Percentiles rank a stretch among this genome's conserved stretches.
Evolutionary conservation across 30 jellyfish, hydroid and myxozoan species (phyloP).

Genomic region (Hydractinia echinata): DNA sequence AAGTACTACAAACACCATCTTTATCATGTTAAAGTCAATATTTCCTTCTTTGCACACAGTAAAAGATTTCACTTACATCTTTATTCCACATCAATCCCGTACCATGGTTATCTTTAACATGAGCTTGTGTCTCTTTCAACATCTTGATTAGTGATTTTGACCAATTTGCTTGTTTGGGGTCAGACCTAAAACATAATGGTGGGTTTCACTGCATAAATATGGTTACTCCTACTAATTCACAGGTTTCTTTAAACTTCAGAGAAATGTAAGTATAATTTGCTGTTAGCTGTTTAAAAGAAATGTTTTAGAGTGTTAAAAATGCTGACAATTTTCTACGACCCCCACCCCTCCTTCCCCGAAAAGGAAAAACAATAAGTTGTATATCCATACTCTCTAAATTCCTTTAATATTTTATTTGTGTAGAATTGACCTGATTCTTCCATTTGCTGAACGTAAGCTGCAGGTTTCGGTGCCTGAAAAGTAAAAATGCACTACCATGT

Average conservation of each 20-base stretch:
- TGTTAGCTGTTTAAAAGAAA: no score
- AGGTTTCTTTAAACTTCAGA: no score
- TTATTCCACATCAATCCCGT: constrained; percentile 88
- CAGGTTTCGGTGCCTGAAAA: constrained; percentile 93
- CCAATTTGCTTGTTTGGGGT: constrained; percentile 92
- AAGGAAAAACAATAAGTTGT: not conserved
- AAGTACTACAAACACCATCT: no score
- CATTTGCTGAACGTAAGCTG: constrained; percentile 71
- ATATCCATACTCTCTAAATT: constrained; percentile 59
- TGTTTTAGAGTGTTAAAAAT: no score
- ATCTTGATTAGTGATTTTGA: constrained; percentile 65
- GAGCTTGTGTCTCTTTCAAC: constrained; percentile 42
- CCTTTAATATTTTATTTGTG: constrained; percentile 85
- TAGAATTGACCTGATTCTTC: constrained; percentile 91
- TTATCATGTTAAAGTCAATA: no score
- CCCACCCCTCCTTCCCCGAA: not conserved
- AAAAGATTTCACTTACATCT: constrained; percentile 40
- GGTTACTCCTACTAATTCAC: not conserved
- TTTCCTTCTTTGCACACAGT: not conserved
- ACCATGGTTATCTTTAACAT: constrained; percentile 71
- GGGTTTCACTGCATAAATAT: no score
- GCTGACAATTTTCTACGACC: no score
- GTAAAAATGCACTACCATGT: not conserved
- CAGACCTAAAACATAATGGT: constrained; percentile 21
- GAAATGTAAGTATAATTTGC: no score